phyloP scores from a whole-genome alignment of 2,888 invertebrate genomes.

The Dasysyrphus tricinctus region DNA sequence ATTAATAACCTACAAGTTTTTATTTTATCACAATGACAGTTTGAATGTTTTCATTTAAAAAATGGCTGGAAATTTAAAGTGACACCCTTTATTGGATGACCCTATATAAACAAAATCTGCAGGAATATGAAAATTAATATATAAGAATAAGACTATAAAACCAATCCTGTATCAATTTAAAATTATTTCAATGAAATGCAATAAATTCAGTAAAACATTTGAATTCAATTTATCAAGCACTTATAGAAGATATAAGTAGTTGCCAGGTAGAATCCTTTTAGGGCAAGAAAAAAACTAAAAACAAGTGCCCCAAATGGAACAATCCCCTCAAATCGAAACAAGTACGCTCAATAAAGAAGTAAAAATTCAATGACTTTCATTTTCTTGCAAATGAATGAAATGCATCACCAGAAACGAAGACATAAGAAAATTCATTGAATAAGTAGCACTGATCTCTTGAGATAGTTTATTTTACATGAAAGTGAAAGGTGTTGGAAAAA shows the following conservation, averaged over 20 bases:
- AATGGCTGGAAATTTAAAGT: too few species aligned
- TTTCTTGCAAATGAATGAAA: neutral
- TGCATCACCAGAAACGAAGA: constrained; percentile 14
- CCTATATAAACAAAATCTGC: too few species aligned
- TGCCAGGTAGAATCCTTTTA: neutral
- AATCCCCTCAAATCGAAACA: neutral
- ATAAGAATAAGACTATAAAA: too few species aligned
- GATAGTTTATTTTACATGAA: constrained; percentile 4
- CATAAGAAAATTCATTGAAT: constrained; percentile 24
- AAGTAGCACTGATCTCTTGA: constrained; percentile 14
- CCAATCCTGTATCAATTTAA: neutral
- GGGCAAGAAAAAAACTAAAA: neutral
- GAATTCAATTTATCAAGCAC: neutral
- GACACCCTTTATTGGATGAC: too few species aligned
- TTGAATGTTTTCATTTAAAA: too few species aligned
- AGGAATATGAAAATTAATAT: too few species aligned
- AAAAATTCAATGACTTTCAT: constrained; percentile 15
- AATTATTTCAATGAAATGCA: neutral
- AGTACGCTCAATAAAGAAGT: neutral
- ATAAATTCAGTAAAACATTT: neutral
- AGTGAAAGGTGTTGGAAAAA: constrained; percentile 27
- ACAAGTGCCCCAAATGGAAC: constrained; percentile 1
- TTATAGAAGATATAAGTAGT: neutral
- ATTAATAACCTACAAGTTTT: too few species aligned
- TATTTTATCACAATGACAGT: too few species aligned